Evolutionary conservation across 2,888 invertebrate genomes (phyloP).

Genomic region (Andricus curvator): DNA sequence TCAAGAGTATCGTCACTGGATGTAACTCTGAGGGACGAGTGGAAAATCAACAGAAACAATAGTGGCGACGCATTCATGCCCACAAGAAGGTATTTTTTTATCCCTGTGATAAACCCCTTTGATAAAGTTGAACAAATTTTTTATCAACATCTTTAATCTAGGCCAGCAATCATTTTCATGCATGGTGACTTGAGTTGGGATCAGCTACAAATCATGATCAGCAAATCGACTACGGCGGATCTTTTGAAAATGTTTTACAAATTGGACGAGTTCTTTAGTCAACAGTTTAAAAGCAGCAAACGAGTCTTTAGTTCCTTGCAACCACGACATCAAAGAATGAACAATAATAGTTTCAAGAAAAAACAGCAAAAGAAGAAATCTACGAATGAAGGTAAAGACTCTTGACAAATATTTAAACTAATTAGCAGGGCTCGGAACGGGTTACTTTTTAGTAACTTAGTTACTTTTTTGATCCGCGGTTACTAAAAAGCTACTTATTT

Average conservation of each 20-base stretch:
- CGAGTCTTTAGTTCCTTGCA: slow-evolving; percentile 90
- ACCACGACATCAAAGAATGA: slow-evolving; percentile 78
- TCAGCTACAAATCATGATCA: slow-evolving; percentile 97
- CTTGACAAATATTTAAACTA: not conserved
- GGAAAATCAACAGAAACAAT: slow-evolving; percentile 84
- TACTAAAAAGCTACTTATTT: too few relatives aligned
- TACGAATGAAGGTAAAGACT: slow-evolving; percentile 70
- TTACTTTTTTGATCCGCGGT: too few relatives aligned
- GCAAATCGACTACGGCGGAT: slow-evolving; percentile 97
- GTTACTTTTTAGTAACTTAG: too few relatives aligned
- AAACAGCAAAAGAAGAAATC: slow-evolving; percentile 76
- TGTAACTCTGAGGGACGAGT: slow-evolving; percentile 91
- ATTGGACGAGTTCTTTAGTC: slow-evolving; percentile 97
- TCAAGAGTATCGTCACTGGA: slow-evolving; percentile 91
- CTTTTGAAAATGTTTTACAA: slow-evolving; percentile 97
- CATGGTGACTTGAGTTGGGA: slow-evolving; percentile 97
- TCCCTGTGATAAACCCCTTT: too few relatives aligned
- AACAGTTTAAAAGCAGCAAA: slow-evolving; percentile 97
- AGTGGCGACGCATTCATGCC: slow-evolving; percentile 81
- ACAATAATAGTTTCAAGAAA: slow-evolving; percentile 71
- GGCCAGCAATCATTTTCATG: slow-evolving; percentile 93
- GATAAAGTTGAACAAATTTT: not conserved
- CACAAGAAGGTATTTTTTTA: slow-evolving; percentile 80
- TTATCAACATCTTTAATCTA: slow-evolving; percentile 63
- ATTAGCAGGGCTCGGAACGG: too few relatives aligned